Percentiles rank a stretch among this genome's conserved stretches.
Evolutionary conservation across 2,113 vertebrate genomes (phyloP).

Genomic region (Macrotus californicus): DNA sequence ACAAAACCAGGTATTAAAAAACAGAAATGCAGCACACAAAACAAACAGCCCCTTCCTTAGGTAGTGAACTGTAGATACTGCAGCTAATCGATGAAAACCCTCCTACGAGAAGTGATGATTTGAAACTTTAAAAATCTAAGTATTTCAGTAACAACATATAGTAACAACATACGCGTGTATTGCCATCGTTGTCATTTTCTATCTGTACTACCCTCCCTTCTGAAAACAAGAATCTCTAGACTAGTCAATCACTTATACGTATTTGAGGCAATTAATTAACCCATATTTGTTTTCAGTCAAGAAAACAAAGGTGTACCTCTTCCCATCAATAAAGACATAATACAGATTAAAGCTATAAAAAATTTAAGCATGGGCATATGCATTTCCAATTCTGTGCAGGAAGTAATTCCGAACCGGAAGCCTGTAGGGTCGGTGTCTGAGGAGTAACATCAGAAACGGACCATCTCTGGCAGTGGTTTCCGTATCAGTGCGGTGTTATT

Average conservation of each 20-base stretch:
- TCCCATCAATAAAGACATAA: slow-evolving; percentile 29
- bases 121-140: slow-evolving; percentile 39
- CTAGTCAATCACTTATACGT: background rate
- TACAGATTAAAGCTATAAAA: slow-evolving; percentile 68
- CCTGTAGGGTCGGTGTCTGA: slow-evolving; percentile 25
- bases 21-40: slow-evolving; percentile 12
- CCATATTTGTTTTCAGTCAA: slow-evolving; percentile 14
- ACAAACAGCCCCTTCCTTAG: background rate
- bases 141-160: slow-evolving; percentile 56
- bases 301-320: slow-evolving; percentile 60
- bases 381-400: slow-evolving; percentile 47
- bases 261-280: slow-evolving; percentile 45
- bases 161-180: slow-evolving; percentile 43
- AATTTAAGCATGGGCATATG: slow-evolving; percentile 38
- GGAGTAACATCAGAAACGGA: slow-evolving; percentile 43
- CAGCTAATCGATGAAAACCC: slow-evolving; percentile 53
- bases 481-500: slow-evolving; percentile 71
- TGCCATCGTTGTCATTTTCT: slow-evolving; percentile 23
- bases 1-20: slow-evolving; percentile 70
- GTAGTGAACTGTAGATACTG: slow-evolving; percentile 48
- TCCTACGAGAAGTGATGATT: slow-evolving; percentile 45
- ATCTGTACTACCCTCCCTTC: background rate
- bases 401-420: slow-evolving; percentile 2
- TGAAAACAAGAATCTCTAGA: slow-evolving; percentile 43
- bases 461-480: slow-evolving; percentile 74